A percentile compares a stretch with the other conserved stretches of the same genome.
Conservation (phyloP, 2,888 invertebrate species). For the Lepidonotus clava region DNA sequence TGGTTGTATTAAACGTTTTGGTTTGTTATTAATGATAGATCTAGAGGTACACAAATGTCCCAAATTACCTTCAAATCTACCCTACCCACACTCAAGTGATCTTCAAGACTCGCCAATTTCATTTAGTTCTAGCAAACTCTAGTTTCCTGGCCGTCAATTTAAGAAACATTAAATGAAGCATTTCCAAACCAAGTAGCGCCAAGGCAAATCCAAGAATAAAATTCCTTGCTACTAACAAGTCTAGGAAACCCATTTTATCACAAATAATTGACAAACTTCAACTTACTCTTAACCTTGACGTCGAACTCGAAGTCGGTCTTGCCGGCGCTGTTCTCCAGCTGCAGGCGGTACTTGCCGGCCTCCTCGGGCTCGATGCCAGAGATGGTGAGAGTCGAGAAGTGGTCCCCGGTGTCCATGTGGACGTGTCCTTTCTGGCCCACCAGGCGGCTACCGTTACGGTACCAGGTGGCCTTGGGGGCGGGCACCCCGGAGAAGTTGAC, state of each 20-base stretch:
- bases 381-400: conserved; percentile 65
- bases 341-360: conserved; percentile 67
- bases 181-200: too few species aligned
- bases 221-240: too few species aligned
- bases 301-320: conserved; percentile 62
- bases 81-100: too few species aligned
- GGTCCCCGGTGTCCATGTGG: conserved; percentile 64
- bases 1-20: neutral
- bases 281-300: conserved; percentile 66
- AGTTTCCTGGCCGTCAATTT: too few species aligned
- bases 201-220: too few species aligned
- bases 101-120: too few species aligned
- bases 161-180: too few species aligned
- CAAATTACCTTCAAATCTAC: too few species aligned
- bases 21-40: neutral
- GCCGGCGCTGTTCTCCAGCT: conserved; percentile 68
- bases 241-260: too few species aligned
- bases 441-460: conserved; percentile 75
- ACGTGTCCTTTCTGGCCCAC: conserved; percentile 61
- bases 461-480: conserved; percentile 80
- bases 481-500: conserved; percentile 77
- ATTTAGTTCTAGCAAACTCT: too few species aligned
- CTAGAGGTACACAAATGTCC: too few species aligned
- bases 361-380: conserved; percentile 65
- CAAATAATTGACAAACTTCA: too few species aligned